phyloP scores from a whole-genome alignment of 1,140 invertebrate species.

The Bombus confusus region DNA sequence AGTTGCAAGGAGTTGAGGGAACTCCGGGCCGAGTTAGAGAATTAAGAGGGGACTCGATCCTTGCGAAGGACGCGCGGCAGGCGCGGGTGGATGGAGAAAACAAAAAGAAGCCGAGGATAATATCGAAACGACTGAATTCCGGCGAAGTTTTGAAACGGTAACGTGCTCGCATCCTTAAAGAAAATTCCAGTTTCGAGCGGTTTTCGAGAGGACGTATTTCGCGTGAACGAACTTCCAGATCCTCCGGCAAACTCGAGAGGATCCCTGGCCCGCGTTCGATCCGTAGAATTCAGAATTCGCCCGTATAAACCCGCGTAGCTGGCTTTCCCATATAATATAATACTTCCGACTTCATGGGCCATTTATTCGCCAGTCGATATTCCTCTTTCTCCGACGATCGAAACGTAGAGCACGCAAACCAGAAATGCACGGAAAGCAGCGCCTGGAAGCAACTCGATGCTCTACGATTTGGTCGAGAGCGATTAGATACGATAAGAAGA shows the following conservation, averaged over 20 bases:
- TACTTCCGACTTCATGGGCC: neutral
- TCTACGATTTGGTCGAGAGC: neutral
- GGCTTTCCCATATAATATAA: neutral
- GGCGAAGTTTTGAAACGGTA: neutral
- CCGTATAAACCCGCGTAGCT: neutral
- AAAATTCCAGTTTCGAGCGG: slow-evolving; percentile 20
- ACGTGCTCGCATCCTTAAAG: slow-evolving; percentile 19
- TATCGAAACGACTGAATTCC: slow-evolving; percentile 13
- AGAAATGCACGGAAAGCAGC: neutral
- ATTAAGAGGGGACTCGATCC: slow-evolving; percentile 22
- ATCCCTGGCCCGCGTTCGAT: slow-evolving; percentile 12
- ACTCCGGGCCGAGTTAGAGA: neutral
- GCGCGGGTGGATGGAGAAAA: neutral
- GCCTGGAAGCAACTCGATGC: neutral
- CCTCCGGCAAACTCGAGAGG: slow-evolving; percentile 22
- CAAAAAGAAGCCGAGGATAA: neutral
- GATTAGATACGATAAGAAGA: neutral
- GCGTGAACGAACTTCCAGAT: slow-evolving; percentile 28
- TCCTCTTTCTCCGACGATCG: neutral
- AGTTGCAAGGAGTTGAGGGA: neutral
- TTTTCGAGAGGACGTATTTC: slow-evolving; percentile 28
- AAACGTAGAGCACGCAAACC: neutral
- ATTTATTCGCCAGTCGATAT: neutral
- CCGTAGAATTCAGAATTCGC: slow-evolving; percentile 23
- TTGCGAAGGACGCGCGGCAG: neutral